Evolutionary conservation across 2,113 vertebrate genomes (phyloP).

Genomic region (Chauna torquata): DNA sequence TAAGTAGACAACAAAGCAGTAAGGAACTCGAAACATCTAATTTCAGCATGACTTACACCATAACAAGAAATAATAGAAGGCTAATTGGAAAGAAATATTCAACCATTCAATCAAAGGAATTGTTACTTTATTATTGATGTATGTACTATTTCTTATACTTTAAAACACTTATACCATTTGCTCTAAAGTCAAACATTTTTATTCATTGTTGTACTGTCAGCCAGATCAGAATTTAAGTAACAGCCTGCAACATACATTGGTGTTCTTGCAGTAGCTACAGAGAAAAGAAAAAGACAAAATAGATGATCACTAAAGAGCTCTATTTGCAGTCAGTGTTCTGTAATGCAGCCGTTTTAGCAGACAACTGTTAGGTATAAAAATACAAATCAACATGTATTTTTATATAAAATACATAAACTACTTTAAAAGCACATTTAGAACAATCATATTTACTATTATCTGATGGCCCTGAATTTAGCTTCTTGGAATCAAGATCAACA

Average conservation of each 20-base stretch:
- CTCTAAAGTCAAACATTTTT: background rate
- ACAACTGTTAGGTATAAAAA: background rate
- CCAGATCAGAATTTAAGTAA: background rate
- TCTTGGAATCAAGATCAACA: background rate
- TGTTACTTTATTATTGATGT: background rate
- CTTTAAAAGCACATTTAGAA: background rate
- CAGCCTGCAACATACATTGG: background rate
- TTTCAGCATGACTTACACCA: background rate
- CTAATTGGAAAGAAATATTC: background rate
- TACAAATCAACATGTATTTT: background rate
- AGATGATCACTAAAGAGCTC: background rate
- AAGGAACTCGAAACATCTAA: background rate
- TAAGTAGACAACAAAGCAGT: background rate
- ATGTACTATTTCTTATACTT: background rate
- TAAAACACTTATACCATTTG: too few relatives aligned
- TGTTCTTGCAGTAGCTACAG: background rate
- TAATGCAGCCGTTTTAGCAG: background rate
- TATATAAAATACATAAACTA: background rate
- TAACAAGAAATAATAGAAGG: background rate
- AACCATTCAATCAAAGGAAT: background rate
- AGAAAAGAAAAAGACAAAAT: background rate
- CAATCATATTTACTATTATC: background rate
- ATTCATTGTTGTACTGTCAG: background rate
- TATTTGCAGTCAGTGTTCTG: background rate
- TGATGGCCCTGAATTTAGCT: background rate